These are phyloP conservation scores for Tragelaphus imberbis DNA, from an alignment of 2,113 vertebrate species.

Conservation along the genomic window DNA sequence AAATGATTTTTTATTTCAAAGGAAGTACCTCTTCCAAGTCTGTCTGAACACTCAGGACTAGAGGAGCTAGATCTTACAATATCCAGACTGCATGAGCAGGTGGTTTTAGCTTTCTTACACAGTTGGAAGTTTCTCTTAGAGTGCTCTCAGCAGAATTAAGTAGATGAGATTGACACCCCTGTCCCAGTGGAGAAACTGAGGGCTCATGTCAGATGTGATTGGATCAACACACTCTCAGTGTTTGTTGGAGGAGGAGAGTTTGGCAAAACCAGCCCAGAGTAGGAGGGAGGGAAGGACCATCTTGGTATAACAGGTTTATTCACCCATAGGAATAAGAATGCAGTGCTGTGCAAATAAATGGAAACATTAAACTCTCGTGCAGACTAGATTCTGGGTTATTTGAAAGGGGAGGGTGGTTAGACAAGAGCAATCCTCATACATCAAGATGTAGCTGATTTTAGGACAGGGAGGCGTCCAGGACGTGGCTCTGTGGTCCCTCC, in stretches of 20 bases:
- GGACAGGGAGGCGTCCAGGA: background rate
- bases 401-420: too few species aligned
- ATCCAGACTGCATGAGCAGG: background rate
- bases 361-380: background rate
- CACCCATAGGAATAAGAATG: background rate
- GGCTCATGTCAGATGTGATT: background rate
- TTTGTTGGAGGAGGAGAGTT: background rate
- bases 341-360: background rate
- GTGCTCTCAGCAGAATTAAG: background rate
- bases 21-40: background rate
- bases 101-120: background rate
- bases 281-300: background rate
- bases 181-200: background rate
- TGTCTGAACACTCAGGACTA: background rate
- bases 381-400: background rate
- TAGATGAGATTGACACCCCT: background rate
- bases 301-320: background rate
- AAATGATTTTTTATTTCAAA: background rate
- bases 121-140: background rate
- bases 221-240: background rate
- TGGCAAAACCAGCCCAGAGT: background rate
- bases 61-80: background rate
- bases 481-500: fast-evolving
- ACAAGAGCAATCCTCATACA: background rate
- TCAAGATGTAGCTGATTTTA: background rate